Conservation (phyloP, 92 coral and sea anemone genomes). For the Phenganax marumi region DNA sequence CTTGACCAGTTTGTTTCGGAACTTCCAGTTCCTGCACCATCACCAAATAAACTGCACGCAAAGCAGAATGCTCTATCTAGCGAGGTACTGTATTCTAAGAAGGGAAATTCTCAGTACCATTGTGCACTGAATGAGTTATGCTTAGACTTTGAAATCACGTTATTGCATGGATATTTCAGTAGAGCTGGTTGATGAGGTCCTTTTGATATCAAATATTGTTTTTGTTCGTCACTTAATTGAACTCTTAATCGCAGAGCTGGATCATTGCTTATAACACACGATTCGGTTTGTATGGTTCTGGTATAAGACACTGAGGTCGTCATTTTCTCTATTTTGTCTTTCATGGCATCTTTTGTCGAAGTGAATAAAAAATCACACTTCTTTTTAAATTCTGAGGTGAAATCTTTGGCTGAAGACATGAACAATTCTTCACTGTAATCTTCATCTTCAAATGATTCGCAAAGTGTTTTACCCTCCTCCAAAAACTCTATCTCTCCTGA, state of each 20-base stretch:
- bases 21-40: neutral
- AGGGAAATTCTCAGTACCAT: neutral
- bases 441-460: slow-evolving; percentile 2
- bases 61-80: neutral
- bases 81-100: neutral
- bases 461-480: neutral
- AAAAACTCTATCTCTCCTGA: slow-evolving; percentile 9
- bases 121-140: neutral
- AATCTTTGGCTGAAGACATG: slow-evolving; percentile 6
- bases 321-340: neutral
- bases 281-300: neutral
- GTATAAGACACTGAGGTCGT: neutral
- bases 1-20: neutral
- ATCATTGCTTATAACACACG: slow-evolving; percentile 8
- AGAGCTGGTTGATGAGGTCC: neutral
- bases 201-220: neutral
- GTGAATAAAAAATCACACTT: neutral
- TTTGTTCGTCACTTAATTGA: neutral
- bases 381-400: too few species aligned
- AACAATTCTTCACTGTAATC: neutral
- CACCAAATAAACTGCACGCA: slow-evolving; percentile 11
- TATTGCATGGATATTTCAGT: neutral
- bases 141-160: neutral
- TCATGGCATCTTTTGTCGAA: neutral
- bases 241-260: neutral